A percentile compares a stretch with the other conserved stretches of the same genome.
phyloP scores from a whole-genome alignment of 2,113 vertebrate species.

The Cryptomyrus ogoouensis region DNA sequence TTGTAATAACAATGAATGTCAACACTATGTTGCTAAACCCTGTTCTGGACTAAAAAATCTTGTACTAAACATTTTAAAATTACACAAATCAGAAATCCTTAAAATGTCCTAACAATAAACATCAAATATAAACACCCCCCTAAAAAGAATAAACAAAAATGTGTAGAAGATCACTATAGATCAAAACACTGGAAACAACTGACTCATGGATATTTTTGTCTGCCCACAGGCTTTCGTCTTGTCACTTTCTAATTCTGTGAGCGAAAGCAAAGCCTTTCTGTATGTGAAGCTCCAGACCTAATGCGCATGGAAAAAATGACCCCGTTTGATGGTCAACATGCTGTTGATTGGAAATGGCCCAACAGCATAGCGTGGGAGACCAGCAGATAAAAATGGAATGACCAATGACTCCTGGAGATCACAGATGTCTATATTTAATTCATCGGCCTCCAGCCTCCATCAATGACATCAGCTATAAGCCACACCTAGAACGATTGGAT shows the following conservation, averaged over 20 bases:
- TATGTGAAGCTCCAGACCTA: not conserved
- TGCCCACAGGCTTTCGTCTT: too few species aligned
- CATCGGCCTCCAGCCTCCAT: not conserved
- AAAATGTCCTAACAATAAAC: not conserved
- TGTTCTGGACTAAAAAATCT: not conserved
- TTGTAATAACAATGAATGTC: not conserved
- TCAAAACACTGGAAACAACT: not conserved
- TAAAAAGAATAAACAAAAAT: not conserved
- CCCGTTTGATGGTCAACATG: not conserved
- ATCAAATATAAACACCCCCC: not conserved
- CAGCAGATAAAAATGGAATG: constrained; percentile 14
- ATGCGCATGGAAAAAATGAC: not conserved
- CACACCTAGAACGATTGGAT: not conserved
- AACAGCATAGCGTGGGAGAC: not conserved
- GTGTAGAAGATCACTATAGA: not conserved
- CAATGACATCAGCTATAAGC: not conserved
- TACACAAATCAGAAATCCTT: not conserved
- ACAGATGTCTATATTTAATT: not conserved
- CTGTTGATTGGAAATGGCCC: not conserved
- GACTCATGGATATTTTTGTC: not conserved
- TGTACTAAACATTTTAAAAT: not conserved
- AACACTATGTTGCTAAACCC: not conserved
- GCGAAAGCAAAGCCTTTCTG: not conserved
- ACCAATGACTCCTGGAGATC: not conserved
- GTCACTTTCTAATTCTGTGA: not conserved